Base-by-base conservation (phyloP, 1,140 invertebrate genomes). In the Habropoda laboriosa region DNA sequence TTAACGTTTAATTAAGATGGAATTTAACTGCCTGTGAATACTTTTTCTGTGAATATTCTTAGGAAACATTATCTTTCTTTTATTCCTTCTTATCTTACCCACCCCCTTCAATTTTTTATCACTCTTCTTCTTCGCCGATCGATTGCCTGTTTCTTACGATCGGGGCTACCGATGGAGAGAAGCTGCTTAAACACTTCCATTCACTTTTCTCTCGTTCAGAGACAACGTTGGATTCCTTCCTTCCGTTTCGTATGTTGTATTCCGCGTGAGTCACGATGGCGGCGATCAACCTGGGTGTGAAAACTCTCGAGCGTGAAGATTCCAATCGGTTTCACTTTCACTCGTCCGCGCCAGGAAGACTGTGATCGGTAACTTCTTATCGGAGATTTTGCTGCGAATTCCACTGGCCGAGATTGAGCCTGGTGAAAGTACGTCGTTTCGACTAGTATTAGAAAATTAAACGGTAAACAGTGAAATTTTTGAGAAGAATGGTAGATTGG, bases 1-100 rank as follows among this genome's bases (percentile, higher is more conserved):
- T n/a, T 42, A 64, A 27, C 42, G 4, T n/a, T n/a, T n/a, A n/a
- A n/a, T 64, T 42, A 64, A 40, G 38, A 38, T 27, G 61, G n/a
- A 42, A 64, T 64, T 42, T 40, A 42, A 38, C 61, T 64, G 61
- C 61, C 61, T 64, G 35, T 64, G 61, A 64, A 64, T 64, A 64
- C n/a, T n/a, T n/a, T n/a, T 64, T 61, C 58, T 61, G 58, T n/a
- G n/a, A 12, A 6, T 42, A 64, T 64, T 42, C n/a, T 64, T 64
- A 42, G 61, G 38, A 64, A 40, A 40, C 27, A 63, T 35, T 8
- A 64, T 64, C 38, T 42, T 64, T 64, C 24, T 42, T 42, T 42
- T 42, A 27, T n/a, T n/a, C 57, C 57, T 60, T n/a, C n/a, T n/a
- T n/a, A n/a, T n/a, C n/a, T n/a, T n/a, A n/a, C n/a, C n/a, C n/a